phyloP scores from a whole-genome alignment of 2,797 vertebrate genomes.

The Gymnothorax reevesii region DNA sequence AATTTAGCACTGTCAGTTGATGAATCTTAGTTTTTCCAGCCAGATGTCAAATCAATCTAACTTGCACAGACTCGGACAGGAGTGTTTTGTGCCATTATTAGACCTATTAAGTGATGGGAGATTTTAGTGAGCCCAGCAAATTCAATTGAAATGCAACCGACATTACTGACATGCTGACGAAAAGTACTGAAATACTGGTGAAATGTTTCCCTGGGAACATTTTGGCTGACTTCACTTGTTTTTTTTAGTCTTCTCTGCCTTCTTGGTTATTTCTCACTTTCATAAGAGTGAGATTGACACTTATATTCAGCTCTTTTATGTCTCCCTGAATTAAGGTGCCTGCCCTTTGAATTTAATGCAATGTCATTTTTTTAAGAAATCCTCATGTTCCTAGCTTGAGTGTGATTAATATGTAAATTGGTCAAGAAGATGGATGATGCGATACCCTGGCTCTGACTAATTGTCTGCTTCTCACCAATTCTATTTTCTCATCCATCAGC shows the following conservation, averaged over 20 bases:
- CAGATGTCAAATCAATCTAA: too few species aligned
- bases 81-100: neutral
- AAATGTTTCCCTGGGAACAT: neutral
- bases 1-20: too few species aligned
- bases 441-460: neutral
- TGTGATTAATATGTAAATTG: neutral
- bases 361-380: too few species aligned
- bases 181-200: neutral
- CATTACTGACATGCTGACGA: neutral
- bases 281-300: too few species aligned
- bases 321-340: too few species aligned
- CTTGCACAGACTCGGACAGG: neutral
- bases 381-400: neutral
- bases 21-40: too few species aligned
- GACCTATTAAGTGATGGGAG: too few species aligned
- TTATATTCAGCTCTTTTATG: too few species aligned
- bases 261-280: too few species aligned
- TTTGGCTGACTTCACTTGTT: neutral
- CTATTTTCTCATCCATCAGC: constrained; percentile 59
- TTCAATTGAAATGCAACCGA: too few species aligned
- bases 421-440: neutral
- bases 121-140: too few species aligned
- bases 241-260: neutral
- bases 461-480: neutral
- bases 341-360: too few species aligned